A percentile compares a stretch with the other conserved stretches of the same genome.
Evolutionary conservation across 1,140 invertebrate species (phyloP).

Genomic region (Drosophila hydei): DNA sequence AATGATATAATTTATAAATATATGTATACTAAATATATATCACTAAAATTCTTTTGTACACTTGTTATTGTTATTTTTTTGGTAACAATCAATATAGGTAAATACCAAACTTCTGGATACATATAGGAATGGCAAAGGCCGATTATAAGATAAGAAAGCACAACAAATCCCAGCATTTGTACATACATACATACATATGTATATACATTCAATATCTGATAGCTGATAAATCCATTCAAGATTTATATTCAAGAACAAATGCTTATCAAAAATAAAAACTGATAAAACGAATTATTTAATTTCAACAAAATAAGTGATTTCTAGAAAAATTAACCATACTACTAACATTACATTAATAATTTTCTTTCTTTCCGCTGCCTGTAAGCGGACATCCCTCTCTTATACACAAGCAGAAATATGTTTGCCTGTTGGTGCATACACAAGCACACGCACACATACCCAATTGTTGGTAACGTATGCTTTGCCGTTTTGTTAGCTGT

Average conservation of each 20-base stretch:
- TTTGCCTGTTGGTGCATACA: slow-evolving; percentile 1
- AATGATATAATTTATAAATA: too few relatives aligned
- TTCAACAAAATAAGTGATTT: not conserved
- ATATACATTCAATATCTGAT: too few relatives aligned
- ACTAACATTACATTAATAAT: not conserved
- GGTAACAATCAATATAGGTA: too few relatives aligned
- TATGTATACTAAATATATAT: too few relatives aligned
- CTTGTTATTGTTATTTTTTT: too few relatives aligned
- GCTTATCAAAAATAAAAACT: not conserved
- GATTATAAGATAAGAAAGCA: too few relatives aligned
- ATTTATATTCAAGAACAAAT: not conserved
- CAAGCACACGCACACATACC: not conserved
- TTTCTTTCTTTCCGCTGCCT: not conserved
- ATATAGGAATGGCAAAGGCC: too few relatives aligned
- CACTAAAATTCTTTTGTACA: too few relatives aligned
- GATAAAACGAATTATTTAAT: not conserved
- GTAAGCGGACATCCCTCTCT: not conserved
- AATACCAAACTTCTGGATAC: too few relatives aligned
- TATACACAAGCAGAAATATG: not conserved
- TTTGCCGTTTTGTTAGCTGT: slow-evolving; percentile 4
- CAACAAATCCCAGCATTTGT: too few relatives aligned
- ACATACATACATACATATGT: too few relatives aligned
- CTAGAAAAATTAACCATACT: not conserved
- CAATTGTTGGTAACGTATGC: slow-evolving; percentile 10
- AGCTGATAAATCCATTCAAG: too few relatives aligned